Percentiles rank a stretch among this genome's conserved stretches.
Conservation (phyloP, 2,113 vertebrate genomes). For the Glareola pratincola region DNA sequence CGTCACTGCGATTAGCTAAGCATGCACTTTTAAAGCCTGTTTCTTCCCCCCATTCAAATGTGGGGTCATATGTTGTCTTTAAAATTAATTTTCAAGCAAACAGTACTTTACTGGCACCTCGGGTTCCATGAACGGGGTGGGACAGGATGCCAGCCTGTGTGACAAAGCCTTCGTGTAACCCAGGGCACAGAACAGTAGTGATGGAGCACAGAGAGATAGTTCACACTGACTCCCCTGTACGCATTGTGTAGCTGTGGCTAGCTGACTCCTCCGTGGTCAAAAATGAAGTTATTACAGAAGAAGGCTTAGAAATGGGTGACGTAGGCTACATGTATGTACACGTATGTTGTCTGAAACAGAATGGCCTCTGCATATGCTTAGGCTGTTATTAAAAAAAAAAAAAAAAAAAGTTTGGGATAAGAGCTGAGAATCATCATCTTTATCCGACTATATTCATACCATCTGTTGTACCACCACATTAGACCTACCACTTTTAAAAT, state of each 20-base stretch:
- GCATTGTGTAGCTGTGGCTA: background rate
- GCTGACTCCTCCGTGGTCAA: background rate
- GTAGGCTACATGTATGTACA: background rate
- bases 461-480: background rate
- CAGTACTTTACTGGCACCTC: background rate
- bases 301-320: background rate
- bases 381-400: background rate
- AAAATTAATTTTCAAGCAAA: background rate
- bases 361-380: background rate
- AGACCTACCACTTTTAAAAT: background rate
- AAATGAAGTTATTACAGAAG: background rate
- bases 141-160: background rate
- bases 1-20: background rate
- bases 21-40: background rate
- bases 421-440: background rate
- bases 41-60: background rate
- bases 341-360: background rate
- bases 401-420: background rate
- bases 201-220: background rate
- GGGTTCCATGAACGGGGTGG: background rate
- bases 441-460: background rate
- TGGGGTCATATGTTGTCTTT: background rate
- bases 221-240: background rate
- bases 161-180: background rate
- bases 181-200: background rate